These are phyloP conservation scores for Miichthys miiuy DNA, from an alignment of 2,797 vertebrate species.

Conservation along the genomic window DNA sequence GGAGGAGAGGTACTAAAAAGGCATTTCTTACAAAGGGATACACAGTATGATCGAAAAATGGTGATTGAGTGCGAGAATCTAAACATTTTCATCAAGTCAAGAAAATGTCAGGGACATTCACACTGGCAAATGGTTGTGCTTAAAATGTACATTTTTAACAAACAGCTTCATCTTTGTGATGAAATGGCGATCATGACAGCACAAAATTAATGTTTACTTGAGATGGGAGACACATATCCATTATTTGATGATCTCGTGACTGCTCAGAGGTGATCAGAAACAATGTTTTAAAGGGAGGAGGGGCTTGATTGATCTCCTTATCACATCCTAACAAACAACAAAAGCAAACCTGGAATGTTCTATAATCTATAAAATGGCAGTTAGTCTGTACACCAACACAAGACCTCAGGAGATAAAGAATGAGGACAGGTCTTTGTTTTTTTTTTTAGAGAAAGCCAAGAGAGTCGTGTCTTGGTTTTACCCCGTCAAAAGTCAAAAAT, in stretches of 20 bases:
- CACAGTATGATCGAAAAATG: slow-evolving; percentile 39
- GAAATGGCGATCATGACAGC: slow-evolving; percentile 48
- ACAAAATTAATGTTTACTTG: slow-evolving; percentile 41
- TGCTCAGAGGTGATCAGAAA: slow-evolving; percentile 46
- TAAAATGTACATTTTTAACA: slow-evolving; percentile 58
- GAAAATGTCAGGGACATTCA: slow-evolving; percentile 55
- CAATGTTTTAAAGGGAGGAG: slow-evolving; percentile 78
- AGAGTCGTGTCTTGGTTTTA: slow-evolving; percentile 54
- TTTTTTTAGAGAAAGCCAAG: slow-evolving; percentile 48
- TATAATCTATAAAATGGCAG: slow-evolving; percentile 85
- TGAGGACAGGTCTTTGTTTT: slow-evolving; percentile 44
- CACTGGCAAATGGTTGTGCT: slow-evolving; percentile 69
- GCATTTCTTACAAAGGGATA: slow-evolving; percentile 67
- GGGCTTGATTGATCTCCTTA: slow-evolving; percentile 56
- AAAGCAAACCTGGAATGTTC: slow-evolving; percentile 83
- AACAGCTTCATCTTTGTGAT: slow-evolving; percentile 37
- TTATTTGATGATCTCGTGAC: slow-evolving; percentile 35
- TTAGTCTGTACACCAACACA: slow-evolving; percentile 73
- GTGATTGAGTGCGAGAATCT: slow-evolving; percentile 47
- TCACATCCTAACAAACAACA: slow-evolving; percentile 59
- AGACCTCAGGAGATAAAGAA: slow-evolving; percentile 61
- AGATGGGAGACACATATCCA: slow-evolving; percentile 47
- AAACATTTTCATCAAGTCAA: slow-evolving; percentile 57
- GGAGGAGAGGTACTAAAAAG: slow-evolving; percentile 58
- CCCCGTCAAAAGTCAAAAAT: slow-evolving; percentile 66